A percentile compares a stretch with the other conserved stretches of the same genome.
These are phyloP conservation scores for Dromas ardeola DNA, from an alignment of 2,113 vertebrate species.

Conservation along the genomic window DNA sequence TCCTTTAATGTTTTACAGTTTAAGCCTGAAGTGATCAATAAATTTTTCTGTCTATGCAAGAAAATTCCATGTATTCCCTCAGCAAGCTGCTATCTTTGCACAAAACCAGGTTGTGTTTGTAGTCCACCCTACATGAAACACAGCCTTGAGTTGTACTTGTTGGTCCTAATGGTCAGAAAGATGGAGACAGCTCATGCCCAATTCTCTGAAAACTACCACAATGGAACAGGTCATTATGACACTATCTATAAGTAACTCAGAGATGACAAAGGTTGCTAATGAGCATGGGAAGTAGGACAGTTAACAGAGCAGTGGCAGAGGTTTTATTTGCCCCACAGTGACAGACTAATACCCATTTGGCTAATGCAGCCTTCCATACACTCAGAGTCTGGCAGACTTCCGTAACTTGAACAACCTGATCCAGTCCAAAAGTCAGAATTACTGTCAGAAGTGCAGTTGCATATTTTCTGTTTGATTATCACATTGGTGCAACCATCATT, in stretches of 20 bases:
- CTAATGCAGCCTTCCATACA: not conserved
- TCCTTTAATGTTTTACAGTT: not conserved
- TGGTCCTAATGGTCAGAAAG: not conserved
- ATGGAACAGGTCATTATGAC: not conserved
- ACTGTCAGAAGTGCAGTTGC: not conserved
- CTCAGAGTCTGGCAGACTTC: not conserved
- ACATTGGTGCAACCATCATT: not conserved
- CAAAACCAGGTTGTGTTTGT: not conserved
- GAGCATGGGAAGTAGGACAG: not conserved
- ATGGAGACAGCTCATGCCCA: not conserved
- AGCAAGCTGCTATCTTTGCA: not conserved
- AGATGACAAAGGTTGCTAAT: not conserved
- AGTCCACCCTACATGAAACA: not conserved
- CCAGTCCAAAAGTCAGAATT: not conserved
- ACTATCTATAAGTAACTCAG: not conserved
- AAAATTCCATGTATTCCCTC: not conserved
- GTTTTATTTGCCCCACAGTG: not conserved
- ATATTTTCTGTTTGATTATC: not conserved
- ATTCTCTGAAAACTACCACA: not conserved
- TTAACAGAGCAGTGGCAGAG: not conserved
- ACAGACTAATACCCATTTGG: not conserved
- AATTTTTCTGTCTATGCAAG: not conserved
- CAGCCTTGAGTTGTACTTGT: not conserved
- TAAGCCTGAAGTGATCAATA: not conserved
- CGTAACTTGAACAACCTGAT: not conserved